A percentile compares a stretch with the other conserved stretches of the same genome.
Evolutionary conservation across 64 coral and sea anemone genomes (phyloP).

Genomic region (Dendronephthya gigantea): DNA sequence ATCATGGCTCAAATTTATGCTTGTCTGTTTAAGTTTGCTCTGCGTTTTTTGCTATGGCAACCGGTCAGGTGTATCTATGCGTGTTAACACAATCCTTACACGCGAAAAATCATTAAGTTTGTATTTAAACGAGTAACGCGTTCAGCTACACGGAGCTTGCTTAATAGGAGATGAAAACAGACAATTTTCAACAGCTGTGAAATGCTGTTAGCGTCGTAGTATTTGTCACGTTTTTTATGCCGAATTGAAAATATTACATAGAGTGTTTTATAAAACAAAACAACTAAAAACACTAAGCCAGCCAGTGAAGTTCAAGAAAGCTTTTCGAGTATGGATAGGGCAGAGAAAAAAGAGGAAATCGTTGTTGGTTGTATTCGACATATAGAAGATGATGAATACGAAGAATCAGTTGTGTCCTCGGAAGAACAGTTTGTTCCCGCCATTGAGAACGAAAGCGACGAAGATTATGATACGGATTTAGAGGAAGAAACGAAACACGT

Average conservation of each 20-base stretch:
- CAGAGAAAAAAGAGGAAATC: conserved; percentile 53
- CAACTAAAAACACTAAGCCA: background rate
- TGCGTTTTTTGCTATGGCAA: background rate
- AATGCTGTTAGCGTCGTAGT: background rate
- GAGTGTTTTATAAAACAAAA: too few relatives aligned
- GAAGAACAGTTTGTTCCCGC: background rate
- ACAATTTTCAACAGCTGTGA: background rate
- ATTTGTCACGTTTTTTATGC: background rate
- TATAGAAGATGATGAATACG: background rate
- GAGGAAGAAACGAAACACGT: conserved; percentile 23
- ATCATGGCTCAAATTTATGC: background rate
- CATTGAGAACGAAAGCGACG: conserved; percentile 28
- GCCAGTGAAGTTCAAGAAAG: conserved; percentile 12
- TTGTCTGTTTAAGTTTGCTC: background rate
- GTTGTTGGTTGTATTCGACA: conserved; percentile 27
- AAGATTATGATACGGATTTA: conserved; percentile 83
- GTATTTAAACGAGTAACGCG: background rate
- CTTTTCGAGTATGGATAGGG: conserved; percentile 18
- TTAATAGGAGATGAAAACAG: background rate
- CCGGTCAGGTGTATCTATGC: background rate
- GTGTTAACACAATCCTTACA: background rate
- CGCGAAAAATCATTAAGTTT: background rate
- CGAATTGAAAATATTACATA: too few relatives aligned
- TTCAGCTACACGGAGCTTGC: background rate
- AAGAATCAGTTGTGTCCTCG: background rate